A percentile compares a stretch with the other conserved stretches of the same genome.
Evolutionary conservation across 1,140 invertebrate species (phyloP).

Genomic region (Himalopsyche phryganea): DNA sequence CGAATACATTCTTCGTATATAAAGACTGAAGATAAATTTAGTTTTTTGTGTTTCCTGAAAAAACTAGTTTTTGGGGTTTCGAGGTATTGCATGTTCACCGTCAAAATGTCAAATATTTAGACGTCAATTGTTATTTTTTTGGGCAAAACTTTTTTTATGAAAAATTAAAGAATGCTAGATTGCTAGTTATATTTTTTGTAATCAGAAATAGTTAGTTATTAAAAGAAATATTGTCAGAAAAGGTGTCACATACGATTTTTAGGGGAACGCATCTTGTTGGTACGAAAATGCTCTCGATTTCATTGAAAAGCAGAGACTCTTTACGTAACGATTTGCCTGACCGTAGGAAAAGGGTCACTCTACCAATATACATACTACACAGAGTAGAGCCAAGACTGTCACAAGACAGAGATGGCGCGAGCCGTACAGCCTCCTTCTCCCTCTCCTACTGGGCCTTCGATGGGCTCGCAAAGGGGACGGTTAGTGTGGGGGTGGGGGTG

Average conservation of each 20-base stretch:
- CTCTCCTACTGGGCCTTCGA: neutral
- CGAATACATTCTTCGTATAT: too few species aligned
- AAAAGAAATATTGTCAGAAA: too few species aligned
- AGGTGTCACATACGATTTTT: neutral
- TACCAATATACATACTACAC: slow-evolving; percentile 25
- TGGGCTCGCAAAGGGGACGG: neutral
- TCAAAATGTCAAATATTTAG: too few species aligned
- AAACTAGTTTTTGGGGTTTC: too few species aligned
- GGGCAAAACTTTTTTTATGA: too few species aligned
- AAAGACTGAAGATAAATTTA: too few species aligned
- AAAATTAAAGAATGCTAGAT: too few species aligned
- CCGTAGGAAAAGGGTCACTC: slow-evolving; percentile 32
- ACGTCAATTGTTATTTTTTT: too few species aligned
- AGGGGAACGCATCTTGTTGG: neutral
- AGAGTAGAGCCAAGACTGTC: slow-evolving; percentile 30
- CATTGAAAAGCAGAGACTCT: neutral
- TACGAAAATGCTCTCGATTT: neutral
- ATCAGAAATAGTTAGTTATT: too few species aligned
- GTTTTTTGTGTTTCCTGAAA: too few species aligned
- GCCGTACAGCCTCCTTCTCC: slow-evolving; percentile 19
- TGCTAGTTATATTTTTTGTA: too few species aligned
- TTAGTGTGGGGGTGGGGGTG: slow-evolving; percentile 12
- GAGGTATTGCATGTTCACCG: too few species aligned
- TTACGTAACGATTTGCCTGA: slow-evolving; percentile 9
- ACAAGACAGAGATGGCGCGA: slow-evolving; percentile 29